Evolutionary conservation across 2,888 invertebrate genomes (phyloP).

Genomic region (Lycia hirtaria): DNA sequence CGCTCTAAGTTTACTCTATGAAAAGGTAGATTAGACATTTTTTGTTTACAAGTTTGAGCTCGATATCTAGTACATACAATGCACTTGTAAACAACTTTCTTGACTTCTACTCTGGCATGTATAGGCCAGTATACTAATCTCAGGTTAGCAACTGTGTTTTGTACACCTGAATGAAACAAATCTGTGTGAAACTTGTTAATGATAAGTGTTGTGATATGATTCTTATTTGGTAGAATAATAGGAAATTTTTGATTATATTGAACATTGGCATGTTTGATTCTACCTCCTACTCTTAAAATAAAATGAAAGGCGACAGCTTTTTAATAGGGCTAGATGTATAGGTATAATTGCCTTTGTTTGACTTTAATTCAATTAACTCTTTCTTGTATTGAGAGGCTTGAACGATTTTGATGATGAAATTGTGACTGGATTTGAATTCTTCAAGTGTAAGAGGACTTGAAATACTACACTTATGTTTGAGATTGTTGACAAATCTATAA

Average conservation of each 20-base stretch:
- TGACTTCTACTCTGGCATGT: constrained; percentile 7
- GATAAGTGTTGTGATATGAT: constrained; percentile 4
- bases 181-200: neutral
- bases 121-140: constrained; percentile 6
- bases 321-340: neutral
- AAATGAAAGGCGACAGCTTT: constrained; percentile 1
- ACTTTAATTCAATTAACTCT: constrained; percentile 10
- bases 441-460: neutral
- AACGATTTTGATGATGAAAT: neutral
- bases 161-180: neutral
- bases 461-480: neutral
- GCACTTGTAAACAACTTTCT: neutral
- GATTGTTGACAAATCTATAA: neutral
- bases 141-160: neutral
- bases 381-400: neutral
- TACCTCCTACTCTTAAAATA: constrained; percentile 6
- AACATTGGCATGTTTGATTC: constrained; percentile 9
- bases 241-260: constrained; percentile 9
- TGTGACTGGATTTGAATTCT: constrained; percentile 1
- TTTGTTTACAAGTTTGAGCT: constrained; percentile 8
- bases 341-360: neutral
- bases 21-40: constrained; percentile 5
- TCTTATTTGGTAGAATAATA: neutral
- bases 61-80: constrained; percentile 8
- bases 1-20: constrained; percentile 5